Evolutionary conservation across 2,888 invertebrate genomes (phyloP), one percentile per base, ranked within the genome.

Genomic region (Calliphora vomitoria): DNA sequence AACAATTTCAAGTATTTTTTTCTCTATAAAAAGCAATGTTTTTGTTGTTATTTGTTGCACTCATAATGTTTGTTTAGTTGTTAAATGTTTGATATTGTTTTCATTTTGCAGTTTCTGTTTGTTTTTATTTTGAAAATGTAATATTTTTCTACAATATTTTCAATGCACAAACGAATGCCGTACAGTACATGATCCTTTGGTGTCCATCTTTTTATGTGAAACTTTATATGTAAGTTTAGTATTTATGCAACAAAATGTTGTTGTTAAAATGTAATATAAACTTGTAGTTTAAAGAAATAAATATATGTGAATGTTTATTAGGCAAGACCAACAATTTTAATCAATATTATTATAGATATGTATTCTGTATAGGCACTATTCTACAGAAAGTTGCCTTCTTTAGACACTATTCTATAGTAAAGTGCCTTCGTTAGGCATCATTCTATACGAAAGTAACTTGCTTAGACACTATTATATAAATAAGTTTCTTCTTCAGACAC

Each of bases 1-100:
- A 84, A 87, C 60, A 84, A 87, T 72, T 80, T 72, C 11, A 55
- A 75, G n/a, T n/a, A n/a, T 41, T 62, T 66, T 69, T 64, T 18
- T n/a, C 44, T 25, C 15, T 75, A 38, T 35, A 35, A 8, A 64
- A 38, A 35, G 53, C 13, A 71, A 35, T 47, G 60, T 50, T 60
- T 62, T 62, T 55, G 25, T 31, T 50, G 31, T 69, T 81, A 41
- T 68, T 44, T 62, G 50, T 76, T 55, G 58, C n/a, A 38, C 31
- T 79, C 3, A 1, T 72, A 8, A 35, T 85, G n/a, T 85, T 85
- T 81, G 71, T 66, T 76, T 76, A 18, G 53, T 47, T 58, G 20
- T 71, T 53, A 75, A 62, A 75, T 66, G 66, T 71, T 71, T 81
- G 50, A 58, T 66, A 58, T 60, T 80, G 44, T 68, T 80, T 80